Percentiles rank a stretch among this genome's conserved stretches.
These are phyloP conservation scores for Kryptolebias marmoratus DNA, from an alignment of 2,113 vertebrate genomes.

Conservation along the genomic window DNA sequence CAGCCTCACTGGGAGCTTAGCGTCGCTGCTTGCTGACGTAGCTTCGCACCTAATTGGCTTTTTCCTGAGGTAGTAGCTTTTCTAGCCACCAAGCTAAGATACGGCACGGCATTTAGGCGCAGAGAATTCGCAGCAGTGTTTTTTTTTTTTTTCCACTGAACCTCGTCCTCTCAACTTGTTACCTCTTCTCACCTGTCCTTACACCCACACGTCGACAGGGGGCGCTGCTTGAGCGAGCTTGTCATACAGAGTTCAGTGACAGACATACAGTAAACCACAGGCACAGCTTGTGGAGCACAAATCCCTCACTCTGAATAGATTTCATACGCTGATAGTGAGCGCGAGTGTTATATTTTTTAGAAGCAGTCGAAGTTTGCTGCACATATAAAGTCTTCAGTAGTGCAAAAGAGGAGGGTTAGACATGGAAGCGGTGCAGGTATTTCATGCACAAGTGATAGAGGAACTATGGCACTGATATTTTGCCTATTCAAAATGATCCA, in stretches of 20 bases:
- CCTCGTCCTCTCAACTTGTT: constrained; percentile 70
- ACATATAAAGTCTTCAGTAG: background rate
- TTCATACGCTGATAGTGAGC: background rate
- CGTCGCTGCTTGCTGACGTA: background rate
- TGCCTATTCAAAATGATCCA: background rate
- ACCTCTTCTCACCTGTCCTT: constrained; percentile 42
- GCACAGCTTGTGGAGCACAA: background rate
- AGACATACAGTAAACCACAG: constrained; percentile 3
- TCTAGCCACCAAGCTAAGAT: too few species aligned
- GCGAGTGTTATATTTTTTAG: constrained; percentile 14
- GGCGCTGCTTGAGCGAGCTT: constrained; percentile 52
- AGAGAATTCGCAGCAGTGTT: constrained; percentile 21
- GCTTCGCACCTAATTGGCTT: background rate
- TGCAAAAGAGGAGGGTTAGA: background rate
- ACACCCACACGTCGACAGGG: constrained; percentile 20
- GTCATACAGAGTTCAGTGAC: background rate
- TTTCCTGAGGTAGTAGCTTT: background rate
- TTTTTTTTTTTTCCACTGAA: background rate
- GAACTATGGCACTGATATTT: background rate
- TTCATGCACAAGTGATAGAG: background rate
- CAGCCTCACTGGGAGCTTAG: background rate
- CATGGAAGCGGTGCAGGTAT: background rate
- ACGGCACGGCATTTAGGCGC: background rate
- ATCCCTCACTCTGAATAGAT: background rate
- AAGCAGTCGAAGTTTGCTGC: background rate